Conservation (phyloP, 2,888 invertebrate species). For the Drosophila koepferae region DNA sequence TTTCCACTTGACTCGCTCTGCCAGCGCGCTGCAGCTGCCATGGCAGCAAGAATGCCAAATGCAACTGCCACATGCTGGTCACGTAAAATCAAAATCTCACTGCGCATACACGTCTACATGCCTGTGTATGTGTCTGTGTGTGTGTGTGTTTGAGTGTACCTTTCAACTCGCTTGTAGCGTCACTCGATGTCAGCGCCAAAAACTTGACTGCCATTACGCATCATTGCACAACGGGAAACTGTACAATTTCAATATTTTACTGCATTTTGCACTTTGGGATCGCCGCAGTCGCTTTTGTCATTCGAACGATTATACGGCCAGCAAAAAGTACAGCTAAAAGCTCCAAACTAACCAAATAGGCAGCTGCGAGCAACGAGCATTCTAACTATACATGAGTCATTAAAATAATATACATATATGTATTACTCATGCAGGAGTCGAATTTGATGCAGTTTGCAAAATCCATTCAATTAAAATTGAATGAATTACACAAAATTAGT, state of each 20-base stretch:
- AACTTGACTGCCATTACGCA: constrained; percentile 59
- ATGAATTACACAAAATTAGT: background rate
- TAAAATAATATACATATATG: constrained; percentile 49
- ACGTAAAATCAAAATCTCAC: constrained; percentile 65
- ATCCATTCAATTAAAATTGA: background rate
- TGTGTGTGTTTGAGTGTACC: constrained; percentile 42
- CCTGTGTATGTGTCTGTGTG: constrained; percentile 8
- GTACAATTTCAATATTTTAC: constrained; percentile 75
- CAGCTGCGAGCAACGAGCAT: background rate
- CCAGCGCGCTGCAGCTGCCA: constrained; percentile 31
- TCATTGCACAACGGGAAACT: constrained; percentile 69
- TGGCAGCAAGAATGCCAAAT: constrained; percentile 19
- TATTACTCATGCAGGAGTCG: constrained; percentile 22
- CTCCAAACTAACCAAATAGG: constrained; percentile 25
- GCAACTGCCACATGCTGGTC: constrained; percentile 66
- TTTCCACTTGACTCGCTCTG: constrained; percentile 44
- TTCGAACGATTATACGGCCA: constrained; percentile 6
- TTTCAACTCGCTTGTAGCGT: constrained; percentile 51
- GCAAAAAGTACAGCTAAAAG: constrained; percentile 39
- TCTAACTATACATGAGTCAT: background rate
- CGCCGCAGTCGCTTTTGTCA: constrained; percentile 34
- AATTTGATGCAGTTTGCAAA: background rate
- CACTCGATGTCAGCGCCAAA: constrained; percentile 36
- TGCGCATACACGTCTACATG: constrained; percentile 30
- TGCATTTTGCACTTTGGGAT: constrained; percentile 67